These are phyloP conservation scores for Halichoerus grypus DNA, from an alignment of 2,113 vertebrate genomes.

Conservation along the genomic window DNA sequence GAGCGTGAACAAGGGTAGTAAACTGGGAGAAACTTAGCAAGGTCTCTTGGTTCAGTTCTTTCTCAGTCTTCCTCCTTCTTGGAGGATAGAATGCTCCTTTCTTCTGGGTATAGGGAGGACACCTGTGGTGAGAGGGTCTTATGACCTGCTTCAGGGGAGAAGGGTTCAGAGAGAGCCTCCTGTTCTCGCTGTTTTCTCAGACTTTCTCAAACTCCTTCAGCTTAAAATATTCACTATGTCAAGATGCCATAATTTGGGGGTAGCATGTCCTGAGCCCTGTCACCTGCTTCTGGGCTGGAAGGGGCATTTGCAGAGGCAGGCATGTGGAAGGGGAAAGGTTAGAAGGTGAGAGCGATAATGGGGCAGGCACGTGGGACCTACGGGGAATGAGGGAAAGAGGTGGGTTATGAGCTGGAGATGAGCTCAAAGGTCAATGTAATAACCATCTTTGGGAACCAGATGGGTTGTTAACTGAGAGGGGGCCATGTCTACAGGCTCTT, in stretches of 20 bases:
- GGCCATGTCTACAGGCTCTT: background rate
- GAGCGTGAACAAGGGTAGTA: background rate
- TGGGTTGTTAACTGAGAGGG: background rate
- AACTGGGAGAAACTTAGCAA: no score
- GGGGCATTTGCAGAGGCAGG: background rate
- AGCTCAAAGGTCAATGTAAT: background rate
- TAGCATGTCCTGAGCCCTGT: background rate
- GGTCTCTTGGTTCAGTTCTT: background rate
- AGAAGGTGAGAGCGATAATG: fast-evolving
- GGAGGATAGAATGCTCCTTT: background rate
- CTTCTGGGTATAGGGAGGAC: background rate
- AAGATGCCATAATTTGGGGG: background rate
- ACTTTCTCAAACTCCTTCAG: background rate
- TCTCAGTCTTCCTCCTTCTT: background rate
- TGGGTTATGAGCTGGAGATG: background rate
- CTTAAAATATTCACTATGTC: background rate
- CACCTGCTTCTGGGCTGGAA: background rate
- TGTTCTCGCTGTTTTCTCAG: background rate
- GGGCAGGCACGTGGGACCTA: background rate
- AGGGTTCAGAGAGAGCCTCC: background rate
- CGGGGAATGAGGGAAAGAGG: background rate
- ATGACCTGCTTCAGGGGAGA: background rate
- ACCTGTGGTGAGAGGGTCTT: background rate
- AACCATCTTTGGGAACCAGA: background rate
- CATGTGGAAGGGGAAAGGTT: no score